Evolutionary conservation across 2,888 invertebrate species (phyloP).

Genomic region (Tryphoninae sp.): DNA sequence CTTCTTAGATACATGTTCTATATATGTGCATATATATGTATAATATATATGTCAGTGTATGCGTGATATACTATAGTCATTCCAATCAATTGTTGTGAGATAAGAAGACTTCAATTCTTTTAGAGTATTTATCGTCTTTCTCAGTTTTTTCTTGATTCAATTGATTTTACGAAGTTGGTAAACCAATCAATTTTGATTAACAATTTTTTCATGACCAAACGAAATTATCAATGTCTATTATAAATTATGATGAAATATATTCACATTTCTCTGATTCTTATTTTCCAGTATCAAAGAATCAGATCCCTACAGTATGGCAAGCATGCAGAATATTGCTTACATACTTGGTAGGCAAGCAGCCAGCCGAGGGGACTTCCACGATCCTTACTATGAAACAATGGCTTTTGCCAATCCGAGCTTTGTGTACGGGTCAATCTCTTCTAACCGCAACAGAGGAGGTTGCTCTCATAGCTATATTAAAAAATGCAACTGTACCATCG

Average conservation of each 20-base stretch:
- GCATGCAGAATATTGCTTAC: constrained; percentile 87
- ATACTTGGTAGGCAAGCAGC: constrained; percentile 84
- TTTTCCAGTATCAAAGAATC: constrained; percentile 85
- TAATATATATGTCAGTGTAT: neutral
- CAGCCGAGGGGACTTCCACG: constrained; percentile 76
- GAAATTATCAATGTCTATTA: too few species aligned
- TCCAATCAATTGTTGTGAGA: too few species aligned
- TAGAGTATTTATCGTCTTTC: too few species aligned
- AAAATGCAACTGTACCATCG: constrained; percentile 85
- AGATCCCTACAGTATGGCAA: constrained; percentile 86
- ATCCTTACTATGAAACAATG: constrained; percentile 83
- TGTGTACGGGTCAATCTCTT: constrained; percentile 88
- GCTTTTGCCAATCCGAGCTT: constrained; percentile 86
- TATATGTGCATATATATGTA: neutral
- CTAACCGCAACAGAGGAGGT: constrained; percentile 90
- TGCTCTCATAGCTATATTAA: constrained; percentile 89
- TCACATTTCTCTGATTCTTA: neutral
- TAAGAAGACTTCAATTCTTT: too few species aligned
- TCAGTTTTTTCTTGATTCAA: too few species aligned
- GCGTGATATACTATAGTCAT: neutral
- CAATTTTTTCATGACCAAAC: too few species aligned
- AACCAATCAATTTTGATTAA: too few species aligned
- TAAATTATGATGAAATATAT: too few species aligned
- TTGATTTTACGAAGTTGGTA: too few species aligned
- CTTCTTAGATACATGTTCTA: neutral